These are phyloP conservation scores for Otis tarda DNA, from an alignment of 2,113 vertebrate genomes.

Conservation along the genomic window DNA sequence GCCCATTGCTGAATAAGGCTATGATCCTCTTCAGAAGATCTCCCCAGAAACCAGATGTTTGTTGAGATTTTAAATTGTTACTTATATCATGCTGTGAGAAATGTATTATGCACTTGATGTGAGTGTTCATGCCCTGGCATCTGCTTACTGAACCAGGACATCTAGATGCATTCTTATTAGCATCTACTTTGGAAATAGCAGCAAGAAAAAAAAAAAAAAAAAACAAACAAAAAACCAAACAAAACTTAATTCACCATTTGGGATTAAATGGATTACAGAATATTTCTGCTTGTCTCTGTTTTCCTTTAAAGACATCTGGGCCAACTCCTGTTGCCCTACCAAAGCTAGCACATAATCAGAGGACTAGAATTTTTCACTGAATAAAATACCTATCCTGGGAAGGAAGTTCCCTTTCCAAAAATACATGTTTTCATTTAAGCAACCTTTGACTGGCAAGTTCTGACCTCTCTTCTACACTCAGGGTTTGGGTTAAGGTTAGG, in stretches of 20 bases:
- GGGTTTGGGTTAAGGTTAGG: neutral
- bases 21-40: neutral
- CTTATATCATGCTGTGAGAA: neutral
- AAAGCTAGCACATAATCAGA: neutral
- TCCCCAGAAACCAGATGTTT: neutral
- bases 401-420: neutral
- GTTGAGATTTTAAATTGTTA: neutral
- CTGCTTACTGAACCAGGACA: neutral
- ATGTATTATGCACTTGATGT: neutral
- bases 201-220: neutral
- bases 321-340: neutral
- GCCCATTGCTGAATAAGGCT: neutral
- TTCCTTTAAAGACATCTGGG: neutral
- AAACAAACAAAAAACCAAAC: too few relatives aligned
- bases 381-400: neutral
- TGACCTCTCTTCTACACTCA: neutral
- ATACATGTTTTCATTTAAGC: neutral
- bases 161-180: neutral
- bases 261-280: neutral
- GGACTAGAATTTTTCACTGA: neutral
- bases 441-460: neutral
- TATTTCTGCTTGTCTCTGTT: neutral
- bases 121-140: neutral
- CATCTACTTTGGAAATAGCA: neutral
- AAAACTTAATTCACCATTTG: neutral